Evolutionary conservation across 2,797 vertebrate species (phyloP).

Genomic region (Sphenodon punctatus): DNA sequence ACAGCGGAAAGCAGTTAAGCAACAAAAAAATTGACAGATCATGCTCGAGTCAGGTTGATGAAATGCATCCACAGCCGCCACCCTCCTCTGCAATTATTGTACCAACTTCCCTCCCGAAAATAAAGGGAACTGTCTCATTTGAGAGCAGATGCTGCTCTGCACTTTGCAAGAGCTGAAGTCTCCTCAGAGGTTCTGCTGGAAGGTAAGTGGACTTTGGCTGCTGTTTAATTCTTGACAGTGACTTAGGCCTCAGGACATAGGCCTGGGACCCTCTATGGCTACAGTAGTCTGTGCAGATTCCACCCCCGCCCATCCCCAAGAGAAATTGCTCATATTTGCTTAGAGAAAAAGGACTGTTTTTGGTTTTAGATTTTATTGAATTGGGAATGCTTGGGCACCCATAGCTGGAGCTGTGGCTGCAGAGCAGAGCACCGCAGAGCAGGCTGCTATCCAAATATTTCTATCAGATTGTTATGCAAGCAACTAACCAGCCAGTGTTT

Average conservation of each 20-base stretch:
- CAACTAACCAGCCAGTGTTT: background rate
- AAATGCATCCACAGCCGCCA: background rate
- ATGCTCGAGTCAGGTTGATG: background rate
- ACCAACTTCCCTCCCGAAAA: background rate
- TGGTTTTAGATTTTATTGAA: background rate
- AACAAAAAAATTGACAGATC: conserved; percentile 29
- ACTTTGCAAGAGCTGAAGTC: background rate
- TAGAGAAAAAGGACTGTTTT: background rate
- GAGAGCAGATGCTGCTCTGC: background rate
- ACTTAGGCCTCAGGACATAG: background rate
- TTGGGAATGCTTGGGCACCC: background rate
- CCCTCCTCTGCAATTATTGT: background rate
- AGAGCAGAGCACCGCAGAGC: too few species aligned
- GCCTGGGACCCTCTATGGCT: too few species aligned
- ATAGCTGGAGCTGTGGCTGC: too few species aligned
- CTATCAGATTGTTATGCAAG: background rate
- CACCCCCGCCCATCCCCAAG: background rate
- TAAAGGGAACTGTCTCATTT: background rate
- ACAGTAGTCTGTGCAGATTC: background rate
- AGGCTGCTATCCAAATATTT: background rate
- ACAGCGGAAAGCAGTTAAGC: conserved; percentile 66
- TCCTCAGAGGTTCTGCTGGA: background rate
- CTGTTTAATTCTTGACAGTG: background rate
- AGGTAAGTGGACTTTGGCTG: background rate
- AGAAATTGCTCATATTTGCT: background rate